Percentiles rank a stretch among this genome's conserved stretches.
phyloP scores from a whole-genome alignment of 1,140 invertebrate genomes.

The Trichomalopsis sarcophagae region DNA sequence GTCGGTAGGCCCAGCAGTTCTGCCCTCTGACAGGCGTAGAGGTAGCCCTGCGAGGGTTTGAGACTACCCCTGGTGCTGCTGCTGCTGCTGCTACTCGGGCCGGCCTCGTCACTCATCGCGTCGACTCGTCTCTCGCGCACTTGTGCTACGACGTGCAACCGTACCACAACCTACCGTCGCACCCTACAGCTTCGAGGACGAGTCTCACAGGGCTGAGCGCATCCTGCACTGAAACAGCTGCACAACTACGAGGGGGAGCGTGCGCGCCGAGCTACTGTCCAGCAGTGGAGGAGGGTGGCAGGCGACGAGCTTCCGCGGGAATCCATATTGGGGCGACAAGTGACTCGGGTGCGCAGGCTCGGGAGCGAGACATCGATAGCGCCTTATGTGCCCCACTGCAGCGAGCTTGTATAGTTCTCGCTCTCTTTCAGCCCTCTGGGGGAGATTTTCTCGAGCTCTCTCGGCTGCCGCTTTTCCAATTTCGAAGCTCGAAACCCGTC shows the following conservation, averaged over 20 bases:
- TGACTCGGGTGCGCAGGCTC: constrained; percentile 60
- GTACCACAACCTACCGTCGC: background rate
- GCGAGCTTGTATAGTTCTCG: background rate
- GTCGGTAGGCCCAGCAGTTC: constrained; percentile 82
- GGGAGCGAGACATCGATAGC: constrained; percentile 22
- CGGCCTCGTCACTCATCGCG: background rate
- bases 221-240: background rate
- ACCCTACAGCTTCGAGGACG: background rate
- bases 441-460: background rate
- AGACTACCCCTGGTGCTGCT: background rate
- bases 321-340: constrained; percentile 61
- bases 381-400: background rate
- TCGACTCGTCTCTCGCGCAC: too few relatives aligned
- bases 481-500: too few relatives aligned
- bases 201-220: too few relatives aligned
- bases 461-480: background rate
- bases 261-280: background rate
- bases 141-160: too few relatives aligned
- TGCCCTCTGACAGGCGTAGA: constrained; percentile 83
- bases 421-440: background rate
- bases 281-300: too few relatives aligned
- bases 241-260: too few relatives aligned
- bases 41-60: constrained; percentile 73
- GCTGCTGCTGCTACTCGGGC: background rate
- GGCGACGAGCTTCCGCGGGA: constrained; percentile 40